Percentiles rank a stretch among this genome's conserved stretches.
phyloP scores from a whole-genome alignment of 2,113 vertebrate species.

The Dromaius novaehollandiae region DNA sequence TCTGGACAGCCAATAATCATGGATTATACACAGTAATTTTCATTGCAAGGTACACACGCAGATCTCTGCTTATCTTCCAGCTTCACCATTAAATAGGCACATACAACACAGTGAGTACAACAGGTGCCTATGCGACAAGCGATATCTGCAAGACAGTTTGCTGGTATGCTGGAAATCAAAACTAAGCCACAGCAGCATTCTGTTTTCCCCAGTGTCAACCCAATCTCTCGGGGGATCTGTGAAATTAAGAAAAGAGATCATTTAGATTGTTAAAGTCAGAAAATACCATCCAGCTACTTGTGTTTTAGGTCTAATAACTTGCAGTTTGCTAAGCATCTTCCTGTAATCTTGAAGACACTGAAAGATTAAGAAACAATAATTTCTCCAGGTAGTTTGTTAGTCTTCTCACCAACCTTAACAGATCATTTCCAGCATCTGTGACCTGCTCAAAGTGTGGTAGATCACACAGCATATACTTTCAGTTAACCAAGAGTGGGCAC shows the following conservation, averaged over 20 bases:
- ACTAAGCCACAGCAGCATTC: background rate
- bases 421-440: background rate
- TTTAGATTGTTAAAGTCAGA: background rate
- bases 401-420: background rate
- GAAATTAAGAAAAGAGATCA: background rate
- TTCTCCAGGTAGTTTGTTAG: background rate
- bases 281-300: background rate
- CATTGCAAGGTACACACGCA: background rate
- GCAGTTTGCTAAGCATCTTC: background rate
- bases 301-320: background rate
- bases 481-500: background rate
- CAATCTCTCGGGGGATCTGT: background rate
- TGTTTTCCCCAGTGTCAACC: background rate
- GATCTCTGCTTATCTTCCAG: background rate
- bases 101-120: background rate
- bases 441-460: background rate
- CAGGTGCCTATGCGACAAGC: accelerated
- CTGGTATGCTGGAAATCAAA: background rate
- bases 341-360: background rate
- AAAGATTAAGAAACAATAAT: background rate
- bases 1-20: background rate
- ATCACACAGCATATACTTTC: background rate
- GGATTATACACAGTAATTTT: accelerated
- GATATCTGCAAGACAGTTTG: accelerated
- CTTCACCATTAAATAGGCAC: background rate